Conservation (phyloP, 2,797 vertebrate species). For the Eptatretus atami region DNA sequence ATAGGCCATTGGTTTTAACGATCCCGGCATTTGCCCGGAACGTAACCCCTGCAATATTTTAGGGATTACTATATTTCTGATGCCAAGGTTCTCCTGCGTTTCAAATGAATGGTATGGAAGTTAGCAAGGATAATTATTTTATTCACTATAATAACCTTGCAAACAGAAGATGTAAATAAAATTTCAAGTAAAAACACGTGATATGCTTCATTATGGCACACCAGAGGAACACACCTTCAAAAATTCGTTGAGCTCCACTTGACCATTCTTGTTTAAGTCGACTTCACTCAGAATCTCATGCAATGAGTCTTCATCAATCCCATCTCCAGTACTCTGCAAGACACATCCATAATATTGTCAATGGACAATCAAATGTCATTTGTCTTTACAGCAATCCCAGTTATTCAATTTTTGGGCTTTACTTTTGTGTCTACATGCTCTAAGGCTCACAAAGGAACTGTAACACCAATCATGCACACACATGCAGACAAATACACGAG, state of each 20-base stretch:
- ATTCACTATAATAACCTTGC: background rate
- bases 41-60: too few relatives aligned
- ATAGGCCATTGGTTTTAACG: too few relatives aligned
- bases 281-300: constrained; percentile 88
- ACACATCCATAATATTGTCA: background rate
- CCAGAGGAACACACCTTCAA: constrained; percentile 31
- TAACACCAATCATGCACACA: too few relatives aligned
- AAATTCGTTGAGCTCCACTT: constrained; percentile 79
- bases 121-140: background rate
- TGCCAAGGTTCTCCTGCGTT: too few relatives aligned
- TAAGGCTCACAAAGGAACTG: too few relatives aligned
- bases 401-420: background rate
- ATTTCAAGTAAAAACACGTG: constrained; percentile 10
- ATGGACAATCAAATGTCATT: constrained; percentile 6
- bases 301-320: constrained; percentile 57
- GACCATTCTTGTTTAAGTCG: constrained; percentile 89
- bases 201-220: constrained; percentile 9
- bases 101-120: too few relatives aligned
- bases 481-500: too few relatives aligned
- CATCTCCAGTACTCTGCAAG: constrained; percentile 42
- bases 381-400: background rate
- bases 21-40: too few relatives aligned
- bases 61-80: too few relatives aligned
- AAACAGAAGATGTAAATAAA: constrained; percentile 2
- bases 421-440: too few relatives aligned